Evolutionary conservation across 2,888 invertebrate species (phyloP), one percentile per base, ranked within the genome.

Genomic region (Pollenia griseotomentosa): DNA sequence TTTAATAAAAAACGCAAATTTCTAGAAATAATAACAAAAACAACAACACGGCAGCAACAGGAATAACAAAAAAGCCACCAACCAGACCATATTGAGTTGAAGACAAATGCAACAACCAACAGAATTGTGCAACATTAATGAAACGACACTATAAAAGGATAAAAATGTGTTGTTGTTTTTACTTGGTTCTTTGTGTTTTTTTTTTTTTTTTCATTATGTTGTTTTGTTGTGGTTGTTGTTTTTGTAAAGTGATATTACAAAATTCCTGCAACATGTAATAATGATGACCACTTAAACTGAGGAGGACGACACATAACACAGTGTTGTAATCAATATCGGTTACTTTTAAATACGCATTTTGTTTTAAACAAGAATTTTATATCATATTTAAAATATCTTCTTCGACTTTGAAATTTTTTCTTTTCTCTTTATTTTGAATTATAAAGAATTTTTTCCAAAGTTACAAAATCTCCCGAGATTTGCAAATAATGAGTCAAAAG

Each of bases 231-330:
- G 55, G 8, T 66, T 75, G 55, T 71, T 10, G 44, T 70, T 75
- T 75, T 70, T 75, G 83, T 74, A 61, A 87, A 87, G 87, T 87
- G 87, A 87, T 87, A 87, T 87, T 87, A 87, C 87, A 84, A 87
- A 87, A 87, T 87, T 82, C 84, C 70, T 57, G 73, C 63, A 70
- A 74, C 84, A 78, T 87, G 84, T 84, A 78, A 84, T 78, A 73
- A 82, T 70, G 48, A 61, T 57, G 70, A 48, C 48, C 40, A 53
- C 53, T 75, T 59, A 75, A 70, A 44, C 53, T 75, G 51, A 75
- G 61, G 33, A 75, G 77, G 77, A 77, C 57, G 33, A 55, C 33
- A 12, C 14, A 46, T 46, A 42, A 66, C n/a, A 42, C 46, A 68
- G 44, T 74, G 40, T 84, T 74, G 81, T 51, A 55, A 63, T 74